A percentile compares a stretch with the other conserved stretches of the same genome.
These are phyloP conservation scores for Formica selysi DNA, from an alignment of 1,140 invertebrate genomes.

Conservation along the genomic window DNA sequence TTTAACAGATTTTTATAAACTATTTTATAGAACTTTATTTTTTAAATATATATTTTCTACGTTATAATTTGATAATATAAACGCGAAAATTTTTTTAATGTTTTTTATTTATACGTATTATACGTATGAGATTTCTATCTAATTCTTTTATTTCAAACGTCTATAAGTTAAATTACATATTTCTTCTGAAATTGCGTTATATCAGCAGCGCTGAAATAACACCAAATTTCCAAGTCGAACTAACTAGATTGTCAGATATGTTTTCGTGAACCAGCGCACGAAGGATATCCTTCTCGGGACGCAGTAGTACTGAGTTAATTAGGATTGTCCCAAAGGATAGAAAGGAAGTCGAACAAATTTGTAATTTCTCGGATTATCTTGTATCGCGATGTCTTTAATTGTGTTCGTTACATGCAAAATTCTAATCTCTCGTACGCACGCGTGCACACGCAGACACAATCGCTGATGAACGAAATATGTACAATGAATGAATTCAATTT, in stretches of 20 bases:
- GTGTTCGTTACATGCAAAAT: conserved; percentile 34
- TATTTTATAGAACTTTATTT: not conserved
- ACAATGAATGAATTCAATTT: not conserved
- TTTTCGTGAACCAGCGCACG: conserved; percentile 48
- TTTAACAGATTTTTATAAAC: not conserved
- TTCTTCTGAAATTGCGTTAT: conserved; percentile 13
- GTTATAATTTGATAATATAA: not conserved
- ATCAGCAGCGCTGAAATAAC: conserved; percentile 8
- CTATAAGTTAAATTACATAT: not conserved
- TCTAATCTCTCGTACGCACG: not conserved
- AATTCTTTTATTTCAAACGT: not conserved
- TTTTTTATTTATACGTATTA: not conserved
- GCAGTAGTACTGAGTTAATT: conserved; percentile 44
- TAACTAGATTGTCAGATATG: conserved; percentile 59
- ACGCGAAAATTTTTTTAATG: not conserved
- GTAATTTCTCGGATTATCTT: conserved; percentile 61
- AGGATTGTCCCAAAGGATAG: conserved; percentile 54
- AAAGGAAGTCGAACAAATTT: conserved; percentile 50
- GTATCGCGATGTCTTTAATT: conserved; percentile 48
- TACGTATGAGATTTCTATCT: not conserved
- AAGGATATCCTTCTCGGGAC: conserved; percentile 48
- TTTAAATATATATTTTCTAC: not conserved
- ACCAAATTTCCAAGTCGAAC: conserved; percentile 39
- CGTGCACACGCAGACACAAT: not conserved
- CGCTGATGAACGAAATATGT: not conserved